phyloP scores from a whole-genome alignment of 2,888 invertebrate species.

The Tetragonula carbonaria region DNA sequence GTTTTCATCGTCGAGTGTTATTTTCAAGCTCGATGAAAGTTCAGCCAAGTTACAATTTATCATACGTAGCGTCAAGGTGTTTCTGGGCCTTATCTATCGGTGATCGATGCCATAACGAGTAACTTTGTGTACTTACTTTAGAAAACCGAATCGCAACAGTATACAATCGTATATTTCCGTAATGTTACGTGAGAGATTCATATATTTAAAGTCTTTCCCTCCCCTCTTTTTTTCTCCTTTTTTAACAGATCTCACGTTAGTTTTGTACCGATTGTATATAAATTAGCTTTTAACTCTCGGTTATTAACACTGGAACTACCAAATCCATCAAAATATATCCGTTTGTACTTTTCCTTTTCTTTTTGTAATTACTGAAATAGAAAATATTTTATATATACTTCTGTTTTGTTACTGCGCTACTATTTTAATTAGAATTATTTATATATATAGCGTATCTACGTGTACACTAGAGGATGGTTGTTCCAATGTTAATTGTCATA shows the following conservation, averaged over 20 bases:
- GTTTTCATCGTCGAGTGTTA: conserved; percentile 52
- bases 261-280: conserved; percentile 4
- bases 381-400: not conserved
- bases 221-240: not conserved
- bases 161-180: conserved; percentile 32
- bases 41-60: conserved; percentile 48
- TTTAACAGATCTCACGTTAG: conserved; percentile 1
- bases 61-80: conserved; percentile 45
- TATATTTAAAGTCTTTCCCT: not conserved
- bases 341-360: not conserved
- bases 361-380: not conserved
- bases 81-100: conserved; percentile 75
- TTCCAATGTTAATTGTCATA: not conserved
- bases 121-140: conserved; percentile 61
- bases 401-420: not conserved
- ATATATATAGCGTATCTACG: not conserved
- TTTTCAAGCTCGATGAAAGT: conserved; percentile 45
- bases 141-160: conserved; percentile 30
- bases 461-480: not conserved
- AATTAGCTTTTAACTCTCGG: conserved; percentile 16
- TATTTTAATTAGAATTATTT: not conserved
- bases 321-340: not conserved
- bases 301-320: conserved; percentile 1
- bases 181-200: conserved; percentile 33
- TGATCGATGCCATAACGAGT: conserved; percentile 74